Evolutionary conservation across 2,888 invertebrate species (phyloP).

Genomic region (Eupithecia subumbrata): DNA sequence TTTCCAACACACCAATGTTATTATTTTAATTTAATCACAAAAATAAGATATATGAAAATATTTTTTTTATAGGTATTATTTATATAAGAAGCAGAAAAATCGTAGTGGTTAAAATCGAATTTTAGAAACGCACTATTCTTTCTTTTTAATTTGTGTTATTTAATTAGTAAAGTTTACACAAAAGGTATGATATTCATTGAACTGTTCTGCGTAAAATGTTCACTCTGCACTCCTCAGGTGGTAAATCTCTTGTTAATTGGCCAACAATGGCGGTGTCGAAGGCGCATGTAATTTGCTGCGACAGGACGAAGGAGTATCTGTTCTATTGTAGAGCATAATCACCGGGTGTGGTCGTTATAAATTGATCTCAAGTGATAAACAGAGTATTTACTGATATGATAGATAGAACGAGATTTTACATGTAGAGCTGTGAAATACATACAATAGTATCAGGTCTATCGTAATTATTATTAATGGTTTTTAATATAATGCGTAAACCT

Average conservation of each 20-base stretch:
- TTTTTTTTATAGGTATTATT: too few relatives aligned
- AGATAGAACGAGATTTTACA: slow-evolving; percentile 2
- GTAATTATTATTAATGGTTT: too few relatives aligned
- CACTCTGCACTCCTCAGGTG: slow-evolving; percentile 27
- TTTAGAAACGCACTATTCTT: too few relatives aligned
- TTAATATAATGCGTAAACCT: too few relatives aligned
- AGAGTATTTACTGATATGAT: slow-evolving; percentile 12
- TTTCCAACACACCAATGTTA: background rate
- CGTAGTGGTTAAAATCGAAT: too few relatives aligned
- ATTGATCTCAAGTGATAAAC: slow-evolving; percentile 14
- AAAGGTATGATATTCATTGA: background rate
- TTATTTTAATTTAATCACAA: background rate
- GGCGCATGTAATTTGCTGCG: slow-evolving; percentile 37
- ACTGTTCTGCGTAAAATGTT: background rate
- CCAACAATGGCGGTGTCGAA: slow-evolving; percentile 38
- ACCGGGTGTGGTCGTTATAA: slow-evolving; percentile 22
- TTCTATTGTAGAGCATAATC: slow-evolving; percentile 19
- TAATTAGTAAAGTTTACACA: background rate
- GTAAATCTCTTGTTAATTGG: slow-evolving; percentile 41
- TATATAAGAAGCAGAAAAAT: background rate
- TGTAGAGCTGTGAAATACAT: background rate
- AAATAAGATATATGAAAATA: too few relatives aligned
- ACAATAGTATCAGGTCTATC: too few relatives aligned
- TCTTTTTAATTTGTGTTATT: background rate
- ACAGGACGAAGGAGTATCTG: slow-evolving; percentile 29